phyloP scores from a whole-genome alignment of 1,140 invertebrate genomes.

The Thereuonema tuberculata region DNA sequence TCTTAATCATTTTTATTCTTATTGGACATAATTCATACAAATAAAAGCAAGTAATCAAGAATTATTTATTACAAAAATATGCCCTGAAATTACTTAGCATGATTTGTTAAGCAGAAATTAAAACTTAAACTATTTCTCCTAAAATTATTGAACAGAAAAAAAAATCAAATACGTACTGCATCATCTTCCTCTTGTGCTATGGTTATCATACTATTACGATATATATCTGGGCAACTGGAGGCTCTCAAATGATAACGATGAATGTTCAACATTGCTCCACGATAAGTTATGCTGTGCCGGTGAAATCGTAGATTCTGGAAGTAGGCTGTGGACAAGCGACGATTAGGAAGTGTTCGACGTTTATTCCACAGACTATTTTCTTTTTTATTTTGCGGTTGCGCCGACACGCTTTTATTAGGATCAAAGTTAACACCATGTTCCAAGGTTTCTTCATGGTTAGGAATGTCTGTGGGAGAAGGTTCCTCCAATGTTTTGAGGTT shows the following conservation, averaged over 20 bases:
- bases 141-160: neutral
- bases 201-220: constrained; percentile 75
- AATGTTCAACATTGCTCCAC: constrained; percentile 64
- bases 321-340: constrained; percentile 13
- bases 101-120: neutral
- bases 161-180: constrained; percentile 30
- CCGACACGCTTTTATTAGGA: neutral
- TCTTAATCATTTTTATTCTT: no score
- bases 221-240: constrained; percentile 79
- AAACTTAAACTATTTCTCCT: neutral
- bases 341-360: neutral
- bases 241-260: constrained; percentile 64
- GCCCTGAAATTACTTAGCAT: no score
- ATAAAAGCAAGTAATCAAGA: no score
- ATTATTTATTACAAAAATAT: no score
- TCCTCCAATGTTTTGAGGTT: neutral
- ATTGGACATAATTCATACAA: no score
- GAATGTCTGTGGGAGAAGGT: neutral
- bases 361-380: neutral
- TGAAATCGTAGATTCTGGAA: constrained; percentile 20
- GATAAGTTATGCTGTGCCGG: constrained; percentile 46
- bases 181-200: constrained; percentile 59
- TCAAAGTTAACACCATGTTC: neutral
- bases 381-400: neutral
- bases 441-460: neutral